phyloP scores from a whole-genome alignment of 2,888 invertebrate species.

The Prosopocoilus inquinatus region DNA sequence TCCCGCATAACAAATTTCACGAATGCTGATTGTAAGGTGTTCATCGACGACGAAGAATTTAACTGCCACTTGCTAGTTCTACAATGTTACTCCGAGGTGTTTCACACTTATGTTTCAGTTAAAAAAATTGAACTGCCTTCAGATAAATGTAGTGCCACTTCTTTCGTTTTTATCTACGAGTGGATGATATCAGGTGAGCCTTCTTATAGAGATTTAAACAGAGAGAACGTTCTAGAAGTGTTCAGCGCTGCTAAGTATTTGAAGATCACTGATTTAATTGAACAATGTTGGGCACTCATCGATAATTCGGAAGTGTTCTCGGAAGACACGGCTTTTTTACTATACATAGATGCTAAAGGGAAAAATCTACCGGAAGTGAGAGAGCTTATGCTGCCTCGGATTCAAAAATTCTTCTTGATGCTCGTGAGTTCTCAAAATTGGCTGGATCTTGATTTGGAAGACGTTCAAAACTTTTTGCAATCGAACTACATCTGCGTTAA shows the following conservation, averaged over 20 bases:
- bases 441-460: conserved; percentile 63
- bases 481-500: conserved; percentile 75
- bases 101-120: conserved; percentile 54
- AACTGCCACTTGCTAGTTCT: conserved; percentile 68
- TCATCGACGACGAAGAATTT: conserved; percentile 65
- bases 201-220: conserved; percentile 62
- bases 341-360: conserved; percentile 57
- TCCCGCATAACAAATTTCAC: conserved; percentile 65
- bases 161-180: conserved; percentile 73
- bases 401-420: conserved; percentile 75
- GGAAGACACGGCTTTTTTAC: conserved; percentile 72
- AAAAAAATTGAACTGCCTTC: conserved; percentile 49
- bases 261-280: conserved; percentile 68
- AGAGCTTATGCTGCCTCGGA: conserved; percentile 71
- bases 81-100: conserved; percentile 67
- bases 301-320: conserved; percentile 66
- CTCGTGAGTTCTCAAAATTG: conserved; percentile 75
- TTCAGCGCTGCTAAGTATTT: conserved; percentile 71
- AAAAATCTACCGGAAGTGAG: conserved; percentile 60
- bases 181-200: conserved; percentile 75
- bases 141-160: conserved; percentile 51
- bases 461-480: conserved; percentile 64
- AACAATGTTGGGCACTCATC: conserved; percentile 76
- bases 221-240: conserved; percentile 70
- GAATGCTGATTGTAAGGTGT: conserved; percentile 68